A percentile compares a stretch with the other conserved stretches of the same genome.
Conservation (phyloP, 2,888 invertebrate genomes). For the Belgica antarctica region DNA sequence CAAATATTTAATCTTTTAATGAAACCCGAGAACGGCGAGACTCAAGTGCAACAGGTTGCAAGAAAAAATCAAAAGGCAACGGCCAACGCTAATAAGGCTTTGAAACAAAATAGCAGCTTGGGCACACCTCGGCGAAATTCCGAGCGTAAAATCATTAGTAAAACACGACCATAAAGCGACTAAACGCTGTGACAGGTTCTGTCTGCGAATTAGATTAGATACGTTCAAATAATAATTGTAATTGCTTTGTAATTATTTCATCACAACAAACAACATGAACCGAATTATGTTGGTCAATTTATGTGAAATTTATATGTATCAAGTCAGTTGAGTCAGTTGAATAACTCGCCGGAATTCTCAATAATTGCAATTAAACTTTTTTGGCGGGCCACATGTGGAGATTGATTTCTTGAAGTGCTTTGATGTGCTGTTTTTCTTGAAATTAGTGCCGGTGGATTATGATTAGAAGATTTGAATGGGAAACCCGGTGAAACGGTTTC, state of each 20-base stretch:
- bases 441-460: too few species aligned
- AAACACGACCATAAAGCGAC: constrained; percentile 8
- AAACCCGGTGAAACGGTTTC: too few species aligned
- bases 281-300: not conserved
- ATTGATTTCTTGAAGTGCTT: too few species aligned
- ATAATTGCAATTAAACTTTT: too few species aligned
- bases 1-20: not conserved
- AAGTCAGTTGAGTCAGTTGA: too few species aligned
- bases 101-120: not conserved
- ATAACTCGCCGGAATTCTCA: too few species aligned
- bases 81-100: not conserved
- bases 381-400: too few species aligned
- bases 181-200: constrained; percentile 23
- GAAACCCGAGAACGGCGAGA: not conserved
- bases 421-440: too few species aligned
- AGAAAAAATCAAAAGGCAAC: not conserved
- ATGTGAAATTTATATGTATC: not conserved
- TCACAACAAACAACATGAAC: not conserved
- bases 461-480: too few species aligned
- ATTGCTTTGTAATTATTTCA: not conserved
- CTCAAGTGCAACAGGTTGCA: constrained; percentile 12
- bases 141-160: not conserved
- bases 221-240: too few species aligned
- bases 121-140: constrained; percentile 12
- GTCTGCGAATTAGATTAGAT: constrained; percentile 1